A percentile compares a stretch with the other conserved stretches of the same genome.
Evolutionary conservation across 2,797 vertebrate species (phyloP).

Genomic region (Anisognathus igniventris): DNA sequence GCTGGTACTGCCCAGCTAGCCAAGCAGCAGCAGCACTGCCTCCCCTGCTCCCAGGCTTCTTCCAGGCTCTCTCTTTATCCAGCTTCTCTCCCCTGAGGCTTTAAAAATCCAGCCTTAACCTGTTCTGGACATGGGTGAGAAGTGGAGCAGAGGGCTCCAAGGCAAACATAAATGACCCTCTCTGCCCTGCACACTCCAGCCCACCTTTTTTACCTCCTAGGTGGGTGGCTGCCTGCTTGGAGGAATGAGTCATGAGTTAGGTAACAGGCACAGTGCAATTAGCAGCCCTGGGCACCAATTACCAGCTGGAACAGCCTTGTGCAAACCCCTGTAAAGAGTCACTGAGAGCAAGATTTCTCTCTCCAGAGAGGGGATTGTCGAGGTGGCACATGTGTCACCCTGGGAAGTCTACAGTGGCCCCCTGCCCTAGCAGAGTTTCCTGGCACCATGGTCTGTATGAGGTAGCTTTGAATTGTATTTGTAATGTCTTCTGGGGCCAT

Average conservation of each 20-base stretch:
- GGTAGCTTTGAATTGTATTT: neutral
- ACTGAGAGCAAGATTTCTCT: neutral
- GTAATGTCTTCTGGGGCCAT: neutral
- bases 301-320: conserved; percentile 13
- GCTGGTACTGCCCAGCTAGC: neutral
- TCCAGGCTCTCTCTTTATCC: neutral
- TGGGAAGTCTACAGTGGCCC: neutral
- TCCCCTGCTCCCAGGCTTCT: neutral
- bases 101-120: neutral
- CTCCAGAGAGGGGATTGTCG: neutral
- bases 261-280: conserved; percentile 39
- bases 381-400: neutral
- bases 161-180: neutral
- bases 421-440: neutral
- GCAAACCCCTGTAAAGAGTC: neutral
- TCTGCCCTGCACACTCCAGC: neutral
- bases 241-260: conserved; percentile 36
- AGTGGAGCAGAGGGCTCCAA: neutral
- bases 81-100: neutral
- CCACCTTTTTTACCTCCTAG: neutral
- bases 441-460: neutral
- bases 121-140: neutral
- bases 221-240: neutral
- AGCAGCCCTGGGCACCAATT: conserved; percentile 42
- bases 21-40: neutral